A percentile compares a stretch with the other conserved stretches of the same genome.
Evolutionary conservation across 2,113 vertebrate species (phyloP).

Genomic region (human (Homo sapiens)): GRCh38 chr12:44168501-44169000

Average conservation of each 20-base stretch:
- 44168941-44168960: not conserved
- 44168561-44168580: not conserved
- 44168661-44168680: not conserved
- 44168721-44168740: not conserved
- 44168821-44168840: not conserved
- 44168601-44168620: not conserved
- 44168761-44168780: not conserved
- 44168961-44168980: not conserved
- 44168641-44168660: not conserved
- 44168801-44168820: not conserved
- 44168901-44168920: not conserved
- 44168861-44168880: not conserved
- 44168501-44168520: not conserved
- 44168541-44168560: not conserved
- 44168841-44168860: not conserved
- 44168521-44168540: not conserved
- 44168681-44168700: not conserved
- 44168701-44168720: not conserved
- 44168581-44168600: not conserved
- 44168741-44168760: not conserved
- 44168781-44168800: not conserved
- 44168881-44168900: not conserved
- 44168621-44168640: not conserved
- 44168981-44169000: not conserved
- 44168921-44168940: not conserved